These are phyloP conservation scores for Heterochromis multidens DNA, from an alignment of 2,113 vertebrate genomes.

Conservation along the genomic window DNA sequence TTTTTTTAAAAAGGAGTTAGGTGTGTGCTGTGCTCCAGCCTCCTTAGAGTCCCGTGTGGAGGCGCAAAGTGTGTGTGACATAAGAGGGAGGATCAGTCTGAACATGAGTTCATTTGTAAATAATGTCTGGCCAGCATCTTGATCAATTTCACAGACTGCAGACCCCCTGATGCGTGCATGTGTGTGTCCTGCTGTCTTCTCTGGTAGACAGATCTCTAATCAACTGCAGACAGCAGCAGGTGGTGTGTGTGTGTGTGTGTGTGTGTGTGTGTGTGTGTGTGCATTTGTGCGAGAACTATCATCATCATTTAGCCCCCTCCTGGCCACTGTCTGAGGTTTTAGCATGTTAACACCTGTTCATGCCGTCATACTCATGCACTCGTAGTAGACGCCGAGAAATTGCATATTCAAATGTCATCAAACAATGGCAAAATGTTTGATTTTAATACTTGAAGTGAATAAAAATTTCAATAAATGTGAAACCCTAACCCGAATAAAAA, in stretches of 20 bases:
- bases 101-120: constrained; percentile 3
- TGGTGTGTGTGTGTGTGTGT: constrained; percentile 32
- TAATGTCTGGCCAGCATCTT: constrained; percentile 50
- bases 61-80: not conserved
- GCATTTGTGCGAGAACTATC: too few relatives aligned
- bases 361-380: constrained; percentile 55
- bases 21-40: not conserved
- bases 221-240: constrained; percentile 66
- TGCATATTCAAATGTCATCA: not conserved
- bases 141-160: constrained; percentile 63
- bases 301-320: constrained; percentile 55
- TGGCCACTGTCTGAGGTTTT: constrained; percentile 56
- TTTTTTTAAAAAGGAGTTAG: not conserved
- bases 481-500: too few relatives aligned
- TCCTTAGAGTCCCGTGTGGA: not conserved
- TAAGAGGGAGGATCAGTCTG: not conserved
- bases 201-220: constrained; percentile 67
- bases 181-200: constrained; percentile 65
- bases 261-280: constrained; percentile 37
- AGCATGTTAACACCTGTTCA: constrained; percentile 64
- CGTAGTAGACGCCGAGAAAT: not conserved
- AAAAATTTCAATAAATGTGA: not conserved
- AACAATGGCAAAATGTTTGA: not conserved
- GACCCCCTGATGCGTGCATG: constrained; percentile 22
- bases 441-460: not conserved